Evolutionary conservation across 92 coral and sea anemone genomes (phyloP).

Genomic region (Diadumene lineata): DNA sequence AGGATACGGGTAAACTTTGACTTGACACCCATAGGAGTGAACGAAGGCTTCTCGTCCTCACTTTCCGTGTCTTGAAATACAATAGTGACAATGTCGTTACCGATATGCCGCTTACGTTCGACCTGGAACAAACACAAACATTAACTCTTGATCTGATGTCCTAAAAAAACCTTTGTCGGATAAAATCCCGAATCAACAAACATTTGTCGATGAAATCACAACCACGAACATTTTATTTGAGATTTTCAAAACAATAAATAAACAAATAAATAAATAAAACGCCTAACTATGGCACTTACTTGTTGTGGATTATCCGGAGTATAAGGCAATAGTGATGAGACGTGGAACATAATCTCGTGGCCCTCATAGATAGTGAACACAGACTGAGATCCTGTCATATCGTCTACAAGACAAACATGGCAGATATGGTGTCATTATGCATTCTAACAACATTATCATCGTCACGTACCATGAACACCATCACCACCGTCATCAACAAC

Average conservation of each 20-base stretch:
- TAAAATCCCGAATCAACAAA: too few species aligned
- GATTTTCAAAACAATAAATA: too few species aligned
- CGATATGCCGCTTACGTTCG: constrained; percentile 97
- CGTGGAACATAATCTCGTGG: constrained; percentile 98
- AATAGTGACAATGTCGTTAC: constrained; percentile 95
- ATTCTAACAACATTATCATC: neutral
- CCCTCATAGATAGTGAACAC: constrained; percentile 92
- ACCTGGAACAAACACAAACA: constrained; percentile 43
- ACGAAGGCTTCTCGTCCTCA: constrained; percentile 70
- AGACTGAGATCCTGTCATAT: constrained; percentile 95
- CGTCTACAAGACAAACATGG: too few species aligned
- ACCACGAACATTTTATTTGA: too few species aligned
- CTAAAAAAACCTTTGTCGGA: too few species aligned
- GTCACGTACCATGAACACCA: neutral
- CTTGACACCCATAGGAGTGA: constrained; percentile 87
- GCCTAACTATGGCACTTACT: too few species aligned
- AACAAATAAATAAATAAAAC: too few species aligned
- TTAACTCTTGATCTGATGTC: too few species aligned
- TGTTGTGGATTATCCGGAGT: constrained; percentile 97
- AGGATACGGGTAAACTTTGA: constrained; percentile 99
- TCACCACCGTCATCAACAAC: neutral
- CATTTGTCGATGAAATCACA: too few species aligned
- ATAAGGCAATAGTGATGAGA: constrained; percentile 87
- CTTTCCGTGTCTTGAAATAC: constrained; percentile 92
- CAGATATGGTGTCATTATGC: too few species aligned